Percentiles rank a stretch among this genome's conserved stretches.
These are phyloP conservation scores for Synergus laeviventris DNA, from an alignment of 2,888 invertebrate genomes.

Conservation along the genomic window DNA sequence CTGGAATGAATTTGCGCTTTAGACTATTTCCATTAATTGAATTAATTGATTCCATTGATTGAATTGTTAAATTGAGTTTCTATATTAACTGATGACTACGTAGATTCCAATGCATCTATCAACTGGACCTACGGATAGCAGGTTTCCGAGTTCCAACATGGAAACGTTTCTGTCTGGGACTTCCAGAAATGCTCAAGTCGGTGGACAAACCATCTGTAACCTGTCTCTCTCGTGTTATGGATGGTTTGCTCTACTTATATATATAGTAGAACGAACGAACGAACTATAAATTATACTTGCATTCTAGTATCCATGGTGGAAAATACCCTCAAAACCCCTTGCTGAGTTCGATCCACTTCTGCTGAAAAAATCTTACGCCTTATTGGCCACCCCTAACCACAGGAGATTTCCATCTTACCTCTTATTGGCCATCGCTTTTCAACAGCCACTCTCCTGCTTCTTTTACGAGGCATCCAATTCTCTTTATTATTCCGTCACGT, in stretches of 20 bases:
- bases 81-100: not conserved
- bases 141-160: not conserved
- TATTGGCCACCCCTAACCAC: slow-evolving; percentile 23
- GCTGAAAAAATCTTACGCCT: slow-evolving; percentile 1
- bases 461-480: not conserved
- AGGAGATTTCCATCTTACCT: slow-evolving; percentile 25
- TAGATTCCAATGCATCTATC: not conserved
- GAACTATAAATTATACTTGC: slow-evolving; percentile 54
- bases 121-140: not conserved
- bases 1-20: not conserved
- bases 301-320: not conserved
- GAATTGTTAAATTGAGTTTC: not conserved
- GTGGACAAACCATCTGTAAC: slow-evolving; percentile 53
- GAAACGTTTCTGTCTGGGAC: not conserved
- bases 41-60: not conserved
- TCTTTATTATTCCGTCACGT: slow-evolving; percentile 9
- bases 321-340: slow-evolving; percentile 10
- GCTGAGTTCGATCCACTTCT: slow-evolving; percentile 19
- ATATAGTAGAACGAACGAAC: too few relatives aligned
- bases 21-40: not conserved
- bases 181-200: not conserved
- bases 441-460: slow-evolving; percentile 6
- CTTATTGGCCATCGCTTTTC: slow-evolving; percentile 18
- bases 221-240: slow-evolving; percentile 53
- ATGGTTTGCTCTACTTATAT: slow-evolving; percentile 42